phyloP scores from a whole-genome alignment of 2,797 vertebrate genomes.

The Geotrypetes seraphini region DNA sequence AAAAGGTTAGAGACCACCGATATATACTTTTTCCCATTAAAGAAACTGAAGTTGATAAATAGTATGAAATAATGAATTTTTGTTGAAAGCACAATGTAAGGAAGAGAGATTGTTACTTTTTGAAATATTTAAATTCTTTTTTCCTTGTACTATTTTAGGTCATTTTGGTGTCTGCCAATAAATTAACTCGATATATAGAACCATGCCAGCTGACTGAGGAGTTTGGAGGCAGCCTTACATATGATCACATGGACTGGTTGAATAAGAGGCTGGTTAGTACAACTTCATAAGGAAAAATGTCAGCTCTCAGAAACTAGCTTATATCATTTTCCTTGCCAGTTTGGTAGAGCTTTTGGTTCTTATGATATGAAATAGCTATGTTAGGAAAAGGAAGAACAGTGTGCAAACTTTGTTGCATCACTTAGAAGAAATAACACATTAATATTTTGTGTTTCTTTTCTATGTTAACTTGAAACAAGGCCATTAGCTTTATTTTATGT shows the following conservation, averaged over 20 bases:
- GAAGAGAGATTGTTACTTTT: not conserved
- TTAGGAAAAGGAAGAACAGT: too few relatives aligned
- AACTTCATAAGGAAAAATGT: not conserved
- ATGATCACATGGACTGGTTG: conserved; percentile 95
- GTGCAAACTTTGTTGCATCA: too few relatives aligned
- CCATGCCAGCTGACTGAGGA: conserved; percentile 93
- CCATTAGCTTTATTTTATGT: too few relatives aligned
- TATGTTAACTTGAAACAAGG: too few relatives aligned
- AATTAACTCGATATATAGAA: conserved; percentile 92
- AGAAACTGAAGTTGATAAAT: not conserved
- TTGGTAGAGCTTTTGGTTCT: too few relatives aligned
- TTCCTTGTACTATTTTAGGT: conserved; percentile 56
- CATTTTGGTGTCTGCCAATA: conserved; percentile 96
- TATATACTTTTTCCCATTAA: not conserved
- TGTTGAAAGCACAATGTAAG: not conserved
- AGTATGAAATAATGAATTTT: too few relatives aligned
- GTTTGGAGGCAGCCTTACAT: conserved; percentile 88
- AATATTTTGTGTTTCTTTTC: too few relatives aligned
- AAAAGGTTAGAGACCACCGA: too few relatives aligned
- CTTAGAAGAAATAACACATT: too few relatives aligned
- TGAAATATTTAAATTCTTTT: not conserved
- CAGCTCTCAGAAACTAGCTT: too few relatives aligned
- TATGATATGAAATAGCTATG: too few relatives aligned
- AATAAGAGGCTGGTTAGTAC: conserved; percentile 87
- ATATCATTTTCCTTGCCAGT: too few relatives aligned